Percentiles rank a stretch among this genome's conserved stretches.
Conservation (phyloP, 2,113 vertebrate species). For the Falco punctatus region DNA sequence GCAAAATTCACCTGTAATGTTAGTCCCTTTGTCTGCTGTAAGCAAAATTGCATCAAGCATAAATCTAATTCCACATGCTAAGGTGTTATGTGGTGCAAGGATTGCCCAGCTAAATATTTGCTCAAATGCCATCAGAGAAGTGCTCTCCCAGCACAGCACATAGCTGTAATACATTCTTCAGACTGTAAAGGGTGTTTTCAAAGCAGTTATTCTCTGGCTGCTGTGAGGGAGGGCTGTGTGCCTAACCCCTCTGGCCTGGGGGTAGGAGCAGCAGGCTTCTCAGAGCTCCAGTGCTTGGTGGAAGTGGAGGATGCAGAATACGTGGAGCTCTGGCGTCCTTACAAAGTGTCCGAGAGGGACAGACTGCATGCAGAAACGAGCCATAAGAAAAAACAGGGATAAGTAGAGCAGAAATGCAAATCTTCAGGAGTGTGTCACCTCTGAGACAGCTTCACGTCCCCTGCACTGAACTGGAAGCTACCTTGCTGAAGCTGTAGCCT, state of each 20-base stretch:
- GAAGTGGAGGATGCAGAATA: background rate
- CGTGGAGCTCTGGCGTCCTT: background rate
- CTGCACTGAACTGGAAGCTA: background rate
- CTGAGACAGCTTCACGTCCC: background rate
- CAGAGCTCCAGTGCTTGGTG: rapidly evolving
- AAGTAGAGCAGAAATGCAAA: background rate
- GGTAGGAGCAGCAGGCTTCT: background rate
- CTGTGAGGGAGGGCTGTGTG: background rate
- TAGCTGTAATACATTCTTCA: background rate
- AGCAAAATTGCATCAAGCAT: background rate
- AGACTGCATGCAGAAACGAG: background rate
- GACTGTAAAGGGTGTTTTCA: background rate
- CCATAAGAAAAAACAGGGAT: background rate
- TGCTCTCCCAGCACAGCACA: background rate
- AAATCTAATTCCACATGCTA: background rate
- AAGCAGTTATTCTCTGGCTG: background rate
- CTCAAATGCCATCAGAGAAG: background rate
- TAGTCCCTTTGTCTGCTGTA: background rate
- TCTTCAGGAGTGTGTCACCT: background rate
- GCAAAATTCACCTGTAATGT: background rate
- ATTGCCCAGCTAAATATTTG: background rate
- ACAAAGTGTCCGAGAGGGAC: background rate
- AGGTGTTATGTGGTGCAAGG: background rate
- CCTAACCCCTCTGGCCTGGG: background rate
- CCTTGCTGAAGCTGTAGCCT: background rate